Conservation (phyloP, 2,888 invertebrate species). For the Diarsia mendica region DNA sequence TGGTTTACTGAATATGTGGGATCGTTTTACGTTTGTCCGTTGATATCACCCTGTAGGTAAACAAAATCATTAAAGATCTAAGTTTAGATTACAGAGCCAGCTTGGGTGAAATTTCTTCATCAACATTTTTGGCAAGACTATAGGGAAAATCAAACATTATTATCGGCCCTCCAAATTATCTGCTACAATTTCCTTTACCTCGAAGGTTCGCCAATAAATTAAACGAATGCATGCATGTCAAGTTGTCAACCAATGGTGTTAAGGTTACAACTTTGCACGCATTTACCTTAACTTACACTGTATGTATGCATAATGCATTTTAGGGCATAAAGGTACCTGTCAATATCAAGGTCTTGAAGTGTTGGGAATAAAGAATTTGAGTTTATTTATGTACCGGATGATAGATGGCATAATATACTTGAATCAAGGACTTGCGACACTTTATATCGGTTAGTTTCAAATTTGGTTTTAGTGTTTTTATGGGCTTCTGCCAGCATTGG, state of each 20-base stretch:
- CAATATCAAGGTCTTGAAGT: conserved; percentile 53
- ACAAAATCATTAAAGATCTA: too few species aligned
- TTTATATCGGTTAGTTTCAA: too few species aligned
- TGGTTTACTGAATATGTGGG: too few species aligned
- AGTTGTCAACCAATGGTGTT: conserved; percentile 32
- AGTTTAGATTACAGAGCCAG: too few species aligned
- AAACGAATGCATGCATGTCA: conserved; percentile 12
- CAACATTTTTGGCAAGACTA: conserved; percentile 16
- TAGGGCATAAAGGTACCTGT: conserved; percentile 21
- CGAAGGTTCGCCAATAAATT: conserved; percentile 37
- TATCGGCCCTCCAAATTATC: conserved; percentile 24
- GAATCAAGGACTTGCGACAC: too few species aligned
- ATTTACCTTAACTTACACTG: conserved; percentile 50
- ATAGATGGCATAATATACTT: too few species aligned
- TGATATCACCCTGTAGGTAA: too few species aligned
- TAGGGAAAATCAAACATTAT: conserved; percentile 8
- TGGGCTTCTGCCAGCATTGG: too few species aligned
- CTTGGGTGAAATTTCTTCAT: not conserved
- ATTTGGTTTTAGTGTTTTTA: too few species aligned
- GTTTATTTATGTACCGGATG: conserved; percentile 10
- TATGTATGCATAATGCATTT: conserved; percentile 43
- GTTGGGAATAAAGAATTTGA: conserved; percentile 39
- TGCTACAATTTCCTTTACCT: conserved; percentile 16
- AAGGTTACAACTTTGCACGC: conserved; percentile 33
- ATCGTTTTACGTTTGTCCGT: too few species aligned